Conservation (phyloP, 2,797 vertebrate species). For the Xenentodon cancila region DNA sequence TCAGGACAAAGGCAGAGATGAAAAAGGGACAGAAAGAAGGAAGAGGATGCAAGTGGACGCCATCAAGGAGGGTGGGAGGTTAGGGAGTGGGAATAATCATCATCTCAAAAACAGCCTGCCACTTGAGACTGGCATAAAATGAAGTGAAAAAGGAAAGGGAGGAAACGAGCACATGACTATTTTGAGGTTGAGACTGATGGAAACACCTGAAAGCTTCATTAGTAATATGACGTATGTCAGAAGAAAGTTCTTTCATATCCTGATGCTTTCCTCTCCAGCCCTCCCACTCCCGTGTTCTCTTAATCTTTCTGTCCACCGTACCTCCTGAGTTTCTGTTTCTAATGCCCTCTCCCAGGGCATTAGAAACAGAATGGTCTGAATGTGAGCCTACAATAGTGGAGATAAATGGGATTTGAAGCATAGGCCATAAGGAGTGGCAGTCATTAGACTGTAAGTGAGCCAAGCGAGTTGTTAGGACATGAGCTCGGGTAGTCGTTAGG, state of each 20-base stretch:
- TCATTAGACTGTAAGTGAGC: slow-evolving; percentile 84
- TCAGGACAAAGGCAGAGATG: slow-evolving; percentile 72
- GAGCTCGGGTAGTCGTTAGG: slow-evolving; percentile 79
- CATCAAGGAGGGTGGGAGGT: slow-evolving; percentile 41
- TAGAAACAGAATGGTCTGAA: slow-evolving; percentile 76
- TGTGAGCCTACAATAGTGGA: slow-evolving; percentile 77
- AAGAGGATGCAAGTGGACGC: slow-evolving; percentile 61
- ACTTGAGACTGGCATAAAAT: slow-evolving; percentile 51
- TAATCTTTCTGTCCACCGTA: slow-evolving; percentile 38
- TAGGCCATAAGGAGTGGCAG: slow-evolving; percentile 80
- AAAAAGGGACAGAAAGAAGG: slow-evolving; percentile 54
- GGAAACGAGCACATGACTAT: slow-evolving; percentile 71
- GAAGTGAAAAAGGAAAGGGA: slow-evolving; percentile 60
- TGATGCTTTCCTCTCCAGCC: slow-evolving; percentile 38
- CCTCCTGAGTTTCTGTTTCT: slow-evolving; percentile 26
- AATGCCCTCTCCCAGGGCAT: slow-evolving; percentile 64
- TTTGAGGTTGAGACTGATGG: slow-evolving; percentile 66
- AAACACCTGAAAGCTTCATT: slow-evolving; percentile 65
- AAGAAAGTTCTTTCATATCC: slow-evolving; percentile 52
- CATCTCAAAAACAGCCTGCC: slow-evolving; percentile 60
- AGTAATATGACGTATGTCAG: slow-evolving; percentile 51
- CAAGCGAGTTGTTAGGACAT: slow-evolving; percentile 83
- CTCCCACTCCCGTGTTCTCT: slow-evolving; percentile 12
- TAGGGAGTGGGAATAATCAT: slow-evolving; percentile 44
- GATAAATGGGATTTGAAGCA: slow-evolving; percentile 82